Evolutionary conservation across 2,888 invertebrate genomes (phyloP).

Genomic region (Punctoribates punctum): DNA sequence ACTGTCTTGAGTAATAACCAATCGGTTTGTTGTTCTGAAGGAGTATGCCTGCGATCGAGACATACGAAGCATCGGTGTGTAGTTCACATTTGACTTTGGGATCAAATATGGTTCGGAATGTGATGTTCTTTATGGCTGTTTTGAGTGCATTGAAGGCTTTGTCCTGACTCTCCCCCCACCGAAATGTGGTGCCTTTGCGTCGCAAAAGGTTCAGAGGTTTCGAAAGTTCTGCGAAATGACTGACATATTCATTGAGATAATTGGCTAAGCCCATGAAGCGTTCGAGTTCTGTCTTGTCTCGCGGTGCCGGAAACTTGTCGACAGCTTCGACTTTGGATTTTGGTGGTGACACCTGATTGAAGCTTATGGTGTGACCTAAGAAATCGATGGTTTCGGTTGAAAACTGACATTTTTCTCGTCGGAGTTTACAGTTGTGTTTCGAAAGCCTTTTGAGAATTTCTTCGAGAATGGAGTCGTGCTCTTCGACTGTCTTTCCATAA

Average conservation of each 20-base stretch:
- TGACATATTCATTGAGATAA: not conserved
- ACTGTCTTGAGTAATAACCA: not conserved
- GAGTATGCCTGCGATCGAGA: not conserved
- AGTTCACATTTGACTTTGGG: not conserved
- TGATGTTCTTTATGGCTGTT: not conserved
- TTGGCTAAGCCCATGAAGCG: constrained; percentile 45
- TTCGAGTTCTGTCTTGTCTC: constrained; percentile 43
- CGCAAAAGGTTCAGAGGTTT: not conserved
- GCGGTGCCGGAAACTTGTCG: constrained; percentile 43
- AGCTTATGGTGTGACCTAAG: constrained; percentile 47
- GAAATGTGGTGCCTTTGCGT: not conserved
- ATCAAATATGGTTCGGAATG: not conserved
- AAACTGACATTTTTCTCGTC: constrained; percentile 47
- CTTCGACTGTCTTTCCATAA: constrained; percentile 43
- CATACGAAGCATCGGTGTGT: constrained; percentile 21
- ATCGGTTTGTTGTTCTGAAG: not conserved
- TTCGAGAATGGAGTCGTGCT: constrained; percentile 45
- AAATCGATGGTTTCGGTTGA: constrained; percentile 41
- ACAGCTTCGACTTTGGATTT: constrained; percentile 46
- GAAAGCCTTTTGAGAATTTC: constrained; percentile 45
- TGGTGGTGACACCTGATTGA: constrained; percentile 41
- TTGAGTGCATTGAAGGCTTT: not conserved
- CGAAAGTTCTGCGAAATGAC: not conserved
- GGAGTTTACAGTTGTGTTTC: constrained; percentile 46
- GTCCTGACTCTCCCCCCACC: not conserved